These are phyloP conservation scores for Nasonia longicornis DNA, from an alignment of 1,140 invertebrate species.

Conservation along the genomic window DNA sequence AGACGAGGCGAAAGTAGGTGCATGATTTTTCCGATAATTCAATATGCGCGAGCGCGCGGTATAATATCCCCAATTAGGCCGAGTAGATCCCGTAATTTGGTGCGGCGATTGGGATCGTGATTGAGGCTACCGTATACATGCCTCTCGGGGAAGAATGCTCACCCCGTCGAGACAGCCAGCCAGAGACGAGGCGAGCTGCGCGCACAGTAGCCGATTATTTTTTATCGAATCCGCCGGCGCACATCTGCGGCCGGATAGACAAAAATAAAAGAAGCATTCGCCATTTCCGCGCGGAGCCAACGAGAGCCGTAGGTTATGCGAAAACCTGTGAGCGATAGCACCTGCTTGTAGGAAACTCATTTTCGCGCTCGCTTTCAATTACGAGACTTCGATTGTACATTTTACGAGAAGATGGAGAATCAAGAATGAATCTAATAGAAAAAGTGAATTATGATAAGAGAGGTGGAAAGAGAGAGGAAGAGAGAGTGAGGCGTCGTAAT, in stretches of 20 bases:
- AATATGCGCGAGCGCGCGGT: slow-evolving; percentile 48
- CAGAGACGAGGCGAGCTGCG: slow-evolving; percentile 9
- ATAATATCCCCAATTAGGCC: slow-evolving; percentile 64
- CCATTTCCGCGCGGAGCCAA: too few species aligned
- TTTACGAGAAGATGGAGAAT: neutral
- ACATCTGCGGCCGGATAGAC: neutral
- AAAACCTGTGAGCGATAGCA: neutral
- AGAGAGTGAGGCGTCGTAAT: neutral
- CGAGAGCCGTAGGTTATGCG: too few species aligned
- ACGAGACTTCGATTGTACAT: too few species aligned
- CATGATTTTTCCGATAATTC: slow-evolving; percentile 53
- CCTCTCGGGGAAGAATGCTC: slow-evolving; percentile 31
- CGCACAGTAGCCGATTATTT: slow-evolving; percentile 60
- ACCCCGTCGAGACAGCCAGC: neutral
- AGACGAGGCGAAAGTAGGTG: slow-evolving; percentile 28
- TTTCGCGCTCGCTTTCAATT: neutral
- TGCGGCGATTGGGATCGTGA: slow-evolving; percentile 57
- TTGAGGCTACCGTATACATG: slow-evolving; percentile 51
- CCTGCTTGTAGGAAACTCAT: neutral
- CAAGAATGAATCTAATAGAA: neutral
- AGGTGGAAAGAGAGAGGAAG: neutral
- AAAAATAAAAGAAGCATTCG: too few species aligned
- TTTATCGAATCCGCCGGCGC: slow-evolving; percentile 47
- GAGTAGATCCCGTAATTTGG: slow-evolving; percentile 63
- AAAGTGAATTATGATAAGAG: slow-evolving; percentile 1